phyloP scores from a whole-genome alignment of 2,797 vertebrate genomes.

The Coranthus polyacanthus region DNA sequence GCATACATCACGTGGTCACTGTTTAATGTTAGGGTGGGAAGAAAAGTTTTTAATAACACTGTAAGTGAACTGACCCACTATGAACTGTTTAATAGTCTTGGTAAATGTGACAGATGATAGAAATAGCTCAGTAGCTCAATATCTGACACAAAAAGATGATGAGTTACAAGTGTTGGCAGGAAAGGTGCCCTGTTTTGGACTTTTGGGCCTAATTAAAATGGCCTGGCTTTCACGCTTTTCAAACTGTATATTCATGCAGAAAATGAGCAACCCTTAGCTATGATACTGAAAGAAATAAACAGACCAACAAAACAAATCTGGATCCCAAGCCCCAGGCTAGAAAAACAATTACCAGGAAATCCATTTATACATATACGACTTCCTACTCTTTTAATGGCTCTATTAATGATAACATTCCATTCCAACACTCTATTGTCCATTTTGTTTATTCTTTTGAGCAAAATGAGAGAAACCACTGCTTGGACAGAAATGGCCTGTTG shows the following conservation, averaged over 20 bases:
- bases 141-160: background rate
- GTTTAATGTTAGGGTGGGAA: too few relatives aligned
- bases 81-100: too few relatives aligned
- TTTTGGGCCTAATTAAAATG: constrained; percentile 70
- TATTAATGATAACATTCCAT: constrained; percentile 81
- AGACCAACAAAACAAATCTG: constrained; percentile 72
- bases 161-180: constrained; percentile 25
- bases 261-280: constrained; percentile 68
- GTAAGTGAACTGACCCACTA: too few relatives aligned
- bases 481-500: constrained; percentile 19
- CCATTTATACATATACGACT: constrained; percentile 80
- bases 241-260: constrained; percentile 70
- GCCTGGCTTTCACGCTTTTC: constrained; percentile 46
- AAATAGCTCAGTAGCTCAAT: too few relatives aligned
- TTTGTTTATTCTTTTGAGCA: constrained; percentile 11
- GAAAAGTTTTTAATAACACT: too few relatives aligned
- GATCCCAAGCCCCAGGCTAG: constrained; percentile 73
- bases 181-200: constrained; percentile 33
- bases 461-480: constrained; percentile 12
- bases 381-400: constrained; percentile 81
- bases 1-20: too few relatives aligned
- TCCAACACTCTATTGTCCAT: constrained; percentile 10
- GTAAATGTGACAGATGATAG: too few relatives aligned
- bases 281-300: constrained; percentile 78
- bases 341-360: constrained; percentile 87